Evolutionary conservation across 2,797 vertebrate species (phyloP).

Genomic region (Enteromius mattozi): DNA sequence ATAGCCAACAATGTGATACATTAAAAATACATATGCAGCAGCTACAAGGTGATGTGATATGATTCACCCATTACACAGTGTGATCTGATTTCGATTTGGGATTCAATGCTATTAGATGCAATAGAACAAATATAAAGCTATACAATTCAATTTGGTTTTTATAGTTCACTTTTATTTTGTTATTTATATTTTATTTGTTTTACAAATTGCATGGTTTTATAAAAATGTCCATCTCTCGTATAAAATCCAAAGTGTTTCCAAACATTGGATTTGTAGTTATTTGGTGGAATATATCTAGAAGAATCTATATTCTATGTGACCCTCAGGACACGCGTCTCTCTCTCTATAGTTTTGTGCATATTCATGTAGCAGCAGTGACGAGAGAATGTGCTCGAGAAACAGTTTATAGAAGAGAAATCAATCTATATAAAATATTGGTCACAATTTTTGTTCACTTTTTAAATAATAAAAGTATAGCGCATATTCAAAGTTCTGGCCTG

Average conservation of each 20-base stretch:
- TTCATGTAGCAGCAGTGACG: background rate
- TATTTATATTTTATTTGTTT: background rate
- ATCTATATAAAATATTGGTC: background rate
- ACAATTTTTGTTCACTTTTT: background rate
- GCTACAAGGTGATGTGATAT: too few species aligned
- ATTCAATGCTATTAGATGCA: too few species aligned
- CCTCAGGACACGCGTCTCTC: background rate
- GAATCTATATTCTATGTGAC: too few species aligned
- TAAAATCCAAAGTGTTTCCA: conserved; percentile 8
- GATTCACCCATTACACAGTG: too few species aligned
- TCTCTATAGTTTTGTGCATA: background rate
- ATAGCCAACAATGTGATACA: too few species aligned
- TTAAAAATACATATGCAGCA: too few species aligned
- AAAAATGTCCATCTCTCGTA: background rate
- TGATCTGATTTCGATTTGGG: too few species aligned
- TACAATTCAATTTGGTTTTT: too few species aligned
- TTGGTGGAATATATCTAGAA: background rate
- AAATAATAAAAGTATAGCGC: background rate
- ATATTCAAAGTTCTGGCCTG: background rate
- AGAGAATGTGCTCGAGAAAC: background rate
- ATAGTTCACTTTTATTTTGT: too few species aligned
- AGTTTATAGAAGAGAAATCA: background rate
- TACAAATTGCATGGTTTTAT: background rate
- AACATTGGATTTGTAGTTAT: background rate
- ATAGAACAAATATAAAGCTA: too few species aligned